Percentiles rank a stretch among this genome's conserved stretches.
Conservation (phyloP, 1,140 invertebrate genomes). For the Rhagoletis zephyria region DNA sequence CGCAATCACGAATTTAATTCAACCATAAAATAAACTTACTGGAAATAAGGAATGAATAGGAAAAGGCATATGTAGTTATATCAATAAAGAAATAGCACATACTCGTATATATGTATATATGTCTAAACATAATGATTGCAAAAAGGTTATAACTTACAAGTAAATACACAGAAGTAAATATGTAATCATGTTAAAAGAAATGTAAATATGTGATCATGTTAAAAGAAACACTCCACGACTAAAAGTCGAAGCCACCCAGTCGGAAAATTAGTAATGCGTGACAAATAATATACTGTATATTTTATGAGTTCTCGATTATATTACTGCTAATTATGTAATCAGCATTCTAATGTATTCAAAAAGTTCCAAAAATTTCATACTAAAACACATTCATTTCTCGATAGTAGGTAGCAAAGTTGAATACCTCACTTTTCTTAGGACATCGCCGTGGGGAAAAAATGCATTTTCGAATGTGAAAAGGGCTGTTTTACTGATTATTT, state of each 20-base stretch:
- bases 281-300: no score
- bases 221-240: not conserved
- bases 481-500: no score
- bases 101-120: not conserved
- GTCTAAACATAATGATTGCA: not conserved
- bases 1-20: slow-evolving; percentile 52
- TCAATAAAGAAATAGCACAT: not conserved
- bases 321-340: no score
- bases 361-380: no score
- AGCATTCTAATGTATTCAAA: no score
- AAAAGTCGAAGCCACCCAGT: not conserved
- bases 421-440: no score
- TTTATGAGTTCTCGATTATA: no score
- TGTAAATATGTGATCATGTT: not conserved
- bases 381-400: no score
- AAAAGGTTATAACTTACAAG: not conserved
- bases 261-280: no score
- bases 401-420: no score
- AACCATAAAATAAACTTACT: not conserved
- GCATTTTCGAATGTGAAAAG: no score
- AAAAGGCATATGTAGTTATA: not conserved
- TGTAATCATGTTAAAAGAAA: not conserved
- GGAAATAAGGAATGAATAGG: not conserved
- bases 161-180: not conserved
- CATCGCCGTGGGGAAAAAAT: no score